Percentiles rank a stretch among this genome's conserved stretches.
Evolutionary conservation across 2,797 vertebrate species (phyloP).

Genomic region (Atherinosoma microstoma): DNA sequence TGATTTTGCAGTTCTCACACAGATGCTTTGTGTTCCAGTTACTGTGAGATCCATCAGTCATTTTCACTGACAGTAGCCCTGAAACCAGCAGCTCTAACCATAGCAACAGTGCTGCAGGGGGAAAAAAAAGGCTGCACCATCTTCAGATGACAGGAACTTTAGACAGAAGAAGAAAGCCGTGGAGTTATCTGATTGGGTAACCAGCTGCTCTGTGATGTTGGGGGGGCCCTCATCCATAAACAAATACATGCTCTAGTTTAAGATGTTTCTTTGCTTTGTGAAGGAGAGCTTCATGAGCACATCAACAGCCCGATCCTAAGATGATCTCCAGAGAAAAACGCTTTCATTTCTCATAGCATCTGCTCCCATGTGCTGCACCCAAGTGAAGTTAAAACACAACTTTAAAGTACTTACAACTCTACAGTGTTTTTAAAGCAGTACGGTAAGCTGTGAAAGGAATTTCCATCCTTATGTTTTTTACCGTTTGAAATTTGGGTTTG

Average conservation of each 20-base stretch:
- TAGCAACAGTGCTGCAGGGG: constrained; percentile 32
- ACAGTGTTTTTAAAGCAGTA: constrained; percentile 16
- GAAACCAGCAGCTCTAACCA: constrained; percentile 38
- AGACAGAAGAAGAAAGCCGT: constrained; percentile 19
- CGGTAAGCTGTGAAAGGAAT: not conserved
- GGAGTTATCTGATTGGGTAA: constrained; percentile 54
- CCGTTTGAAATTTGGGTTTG: not conserved
- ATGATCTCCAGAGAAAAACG: constrained; percentile 57
- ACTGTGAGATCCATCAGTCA: constrained; percentile 31
- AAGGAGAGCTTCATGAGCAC: constrained; percentile 43
- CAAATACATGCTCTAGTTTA: constrained; percentile 73
- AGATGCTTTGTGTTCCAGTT: constrained; percentile 29
- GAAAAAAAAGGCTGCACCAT: not conserved
- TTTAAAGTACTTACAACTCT: constrained; percentile 30
- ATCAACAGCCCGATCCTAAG: constrained; percentile 61
- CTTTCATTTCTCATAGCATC: constrained; percentile 41
- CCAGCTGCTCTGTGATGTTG: constrained; percentile 46
- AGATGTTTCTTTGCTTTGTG: constrained; percentile 55
- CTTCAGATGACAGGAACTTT: constrained; percentile 49
- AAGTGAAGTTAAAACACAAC: constrained; percentile 44
- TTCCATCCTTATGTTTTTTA: not conserved
- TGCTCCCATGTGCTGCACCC: constrained; percentile 39
- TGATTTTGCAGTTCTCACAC: constrained; percentile 8
- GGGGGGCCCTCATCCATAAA: constrained; percentile 66
- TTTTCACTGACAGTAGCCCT: constrained; percentile 19